Conservation (phyloP, 2,113 vertebrate species). For the Oplegnathus fasciatus region DNA sequence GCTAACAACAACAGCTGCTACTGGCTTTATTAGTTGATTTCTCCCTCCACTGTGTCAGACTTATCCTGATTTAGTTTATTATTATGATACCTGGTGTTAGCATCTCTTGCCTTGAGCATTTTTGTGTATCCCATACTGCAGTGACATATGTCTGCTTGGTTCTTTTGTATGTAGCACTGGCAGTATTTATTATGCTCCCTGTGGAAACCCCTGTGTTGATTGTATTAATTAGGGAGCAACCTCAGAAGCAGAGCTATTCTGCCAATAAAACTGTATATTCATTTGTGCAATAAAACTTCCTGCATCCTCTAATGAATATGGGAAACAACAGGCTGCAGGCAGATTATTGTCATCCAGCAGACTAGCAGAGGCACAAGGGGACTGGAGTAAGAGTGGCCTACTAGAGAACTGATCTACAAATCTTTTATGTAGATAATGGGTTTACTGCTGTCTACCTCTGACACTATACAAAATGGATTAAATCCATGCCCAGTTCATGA, state of each 20-base stretch:
- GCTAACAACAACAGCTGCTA: neutral
- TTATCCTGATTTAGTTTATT: neutral
- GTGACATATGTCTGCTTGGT: neutral
- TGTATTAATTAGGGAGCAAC: constrained; percentile 33
- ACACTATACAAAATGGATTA: neutral
- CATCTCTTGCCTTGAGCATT: neutral
- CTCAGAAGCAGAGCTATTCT: constrained; percentile 40
- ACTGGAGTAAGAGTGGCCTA: constrained; percentile 4
- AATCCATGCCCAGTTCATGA: constrained; percentile 13
- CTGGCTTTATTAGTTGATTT: neutral
- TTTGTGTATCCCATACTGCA: neutral
- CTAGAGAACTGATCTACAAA: constrained; percentile 17
- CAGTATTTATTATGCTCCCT: constrained; percentile 15
- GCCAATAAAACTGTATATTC: constrained; percentile 21
- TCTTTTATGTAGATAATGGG: constrained; percentile 23
- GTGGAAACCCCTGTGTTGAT: constrained; percentile 23
- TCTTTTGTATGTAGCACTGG: neutral
- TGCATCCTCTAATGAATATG: constrained; percentile 2
- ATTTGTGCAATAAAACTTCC: constrained; percentile 12
- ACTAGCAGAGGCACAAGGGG: constrained; percentile 15
- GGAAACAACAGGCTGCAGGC: constrained; percentile 16
- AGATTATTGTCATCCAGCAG: constrained; percentile 14
- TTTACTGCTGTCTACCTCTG: constrained; percentile 16
- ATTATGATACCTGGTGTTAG: neutral
- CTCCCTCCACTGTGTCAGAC: neutral